Evolutionary conservation across 2,113 vertebrate species (phyloP), one percentile per base, ranked within the genome.

Genomic region (Alethe castanea): DNA sequence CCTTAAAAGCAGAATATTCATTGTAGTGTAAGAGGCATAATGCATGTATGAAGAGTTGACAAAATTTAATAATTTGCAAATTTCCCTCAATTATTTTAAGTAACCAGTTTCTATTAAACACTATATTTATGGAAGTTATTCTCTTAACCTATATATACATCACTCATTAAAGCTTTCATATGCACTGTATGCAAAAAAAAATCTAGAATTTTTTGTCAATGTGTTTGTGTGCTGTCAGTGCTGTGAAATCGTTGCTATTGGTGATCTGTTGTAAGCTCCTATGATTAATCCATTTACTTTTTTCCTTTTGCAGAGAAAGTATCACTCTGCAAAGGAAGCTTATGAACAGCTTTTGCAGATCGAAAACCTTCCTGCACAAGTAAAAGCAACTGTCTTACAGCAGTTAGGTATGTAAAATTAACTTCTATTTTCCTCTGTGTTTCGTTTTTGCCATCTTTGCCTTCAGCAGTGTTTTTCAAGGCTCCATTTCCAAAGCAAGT

Each of bases 371-470:
- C 98, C 99, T 97, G 98, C 98, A 97, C 99, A 99, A 99, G 99
- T 99, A 98, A 99, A 99, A 98, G 99, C 99, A 92, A 98, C 99
- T 94, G 98, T 99, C 89, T 98, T 99, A 97, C 99, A 99, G 98
- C 99, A 99, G 97, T 98, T 99, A 96, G 99, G 99, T 99, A 98
- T 98, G 99, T 98, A 91, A 92, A 97, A 90, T 57, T 57, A 90
- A 93, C 64, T 72, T 86, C 14, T 48, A 4, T 60, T 86, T 91
- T 81, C 24, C 57, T 64, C 13, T 77, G 71, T 95, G 81, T 94
- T 89, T 71, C 8, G 19, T 89, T 90, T 88, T 74, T 78, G 59
- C 44, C 57, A 52, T 72, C 80, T 77, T 92, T 3, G 15, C 90
- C 83, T 93, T 87, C 83, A 60, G 84, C 89, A 91, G 87, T 93